phyloP scores from a whole-genome alignment of 2,888 invertebrate species.

The Saturnia japonica region DNA sequence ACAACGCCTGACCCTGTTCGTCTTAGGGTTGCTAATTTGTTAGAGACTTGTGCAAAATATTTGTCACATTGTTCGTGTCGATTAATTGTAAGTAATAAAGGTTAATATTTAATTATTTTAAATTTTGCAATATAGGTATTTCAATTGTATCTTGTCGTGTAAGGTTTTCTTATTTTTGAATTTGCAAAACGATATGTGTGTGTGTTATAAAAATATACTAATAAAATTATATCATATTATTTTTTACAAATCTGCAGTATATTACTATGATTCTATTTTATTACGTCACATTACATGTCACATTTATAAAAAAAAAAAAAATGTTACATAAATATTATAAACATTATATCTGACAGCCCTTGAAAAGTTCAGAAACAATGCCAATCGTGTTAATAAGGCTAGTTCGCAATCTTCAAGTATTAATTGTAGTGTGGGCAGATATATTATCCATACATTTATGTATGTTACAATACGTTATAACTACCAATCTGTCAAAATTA shows the following conservation, averaged over 20 bases:
- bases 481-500: slow-evolving; percentile 10
- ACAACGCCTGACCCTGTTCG: slow-evolving; percentile 20
- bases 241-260: too few species aligned
- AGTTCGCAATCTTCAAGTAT: slow-evolving; percentile 26
- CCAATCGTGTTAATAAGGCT: slow-evolving; percentile 27
- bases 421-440: neutral
- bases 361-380: slow-evolving; percentile 17
- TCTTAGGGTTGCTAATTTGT: slow-evolving; percentile 7
- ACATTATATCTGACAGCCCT: slow-evolving; percentile 6
- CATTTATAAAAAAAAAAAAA: too few species aligned
- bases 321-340: neutral
- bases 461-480: neutral
- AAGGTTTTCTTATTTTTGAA: neutral
- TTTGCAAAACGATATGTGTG: neutral
- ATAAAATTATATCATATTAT: too few species aligned
- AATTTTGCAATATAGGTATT: too few species aligned
- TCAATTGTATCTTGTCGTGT: too few species aligned
- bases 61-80: neutral
- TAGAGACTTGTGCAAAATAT: neutral
- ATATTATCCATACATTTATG: neutral
- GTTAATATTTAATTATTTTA: neutral
- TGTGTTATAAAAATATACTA: too few species aligned
- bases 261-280: too few species aligned
- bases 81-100: neutral
- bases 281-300: too few species aligned